A percentile compares a stretch with the other conserved stretches of the same genome.
phyloP scores from a whole-genome alignment of 2,113 vertebrate genomes.

The Dipodomys ordii region DNA sequence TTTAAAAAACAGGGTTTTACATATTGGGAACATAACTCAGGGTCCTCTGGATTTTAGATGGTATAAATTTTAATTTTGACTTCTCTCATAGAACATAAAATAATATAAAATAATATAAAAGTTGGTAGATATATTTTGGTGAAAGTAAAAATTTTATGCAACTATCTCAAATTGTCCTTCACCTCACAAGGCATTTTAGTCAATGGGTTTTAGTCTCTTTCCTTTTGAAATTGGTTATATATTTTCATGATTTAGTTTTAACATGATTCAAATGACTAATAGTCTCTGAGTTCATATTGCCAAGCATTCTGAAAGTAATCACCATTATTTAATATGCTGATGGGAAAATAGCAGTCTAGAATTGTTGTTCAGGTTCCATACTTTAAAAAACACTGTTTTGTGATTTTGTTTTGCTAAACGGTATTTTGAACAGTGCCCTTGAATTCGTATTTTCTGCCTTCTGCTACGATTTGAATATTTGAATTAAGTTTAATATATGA shows the following conservation, averaged over 20 bases:
- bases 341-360: neutral
- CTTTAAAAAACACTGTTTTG: neutral
- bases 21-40: too few species aligned
- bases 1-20: too few species aligned
- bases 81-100: neutral
- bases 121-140: neutral
- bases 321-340: neutral
- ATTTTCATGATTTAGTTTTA: neutral
- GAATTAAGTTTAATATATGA: neutral
- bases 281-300: neutral
- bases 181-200: neutral
- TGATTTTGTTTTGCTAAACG: neutral
- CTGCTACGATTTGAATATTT: neutral
- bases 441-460: neutral
- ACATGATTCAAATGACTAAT: neutral
- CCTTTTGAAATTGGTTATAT: neutral
- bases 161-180: neutral
- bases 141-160: slow-evolving; percentile 22
- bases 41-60: neutral
- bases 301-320: neutral
- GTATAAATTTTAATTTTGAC: neutral
- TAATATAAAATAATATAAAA: too few species aligned
- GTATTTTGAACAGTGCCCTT: neutral
- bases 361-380: neutral
- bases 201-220: neutral